A percentile compares a stretch with the other conserved stretches of the same genome.
These are phyloP conservation scores for Cantharis nigra DNA, from an alignment of 2,888 invertebrate species.

Conservation along the genomic window DNA sequence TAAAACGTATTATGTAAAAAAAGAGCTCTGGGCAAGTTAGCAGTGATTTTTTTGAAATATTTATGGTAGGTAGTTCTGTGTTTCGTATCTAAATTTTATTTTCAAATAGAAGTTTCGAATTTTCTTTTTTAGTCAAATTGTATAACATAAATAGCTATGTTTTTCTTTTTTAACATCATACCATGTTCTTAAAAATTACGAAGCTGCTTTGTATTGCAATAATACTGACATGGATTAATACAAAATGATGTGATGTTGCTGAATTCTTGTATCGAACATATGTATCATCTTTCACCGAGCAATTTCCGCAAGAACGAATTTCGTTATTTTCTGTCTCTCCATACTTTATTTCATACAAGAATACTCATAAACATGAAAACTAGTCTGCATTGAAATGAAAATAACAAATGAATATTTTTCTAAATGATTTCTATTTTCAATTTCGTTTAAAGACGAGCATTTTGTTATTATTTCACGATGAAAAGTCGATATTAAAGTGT, in stretches of 20 bases:
- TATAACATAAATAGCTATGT: neutral
- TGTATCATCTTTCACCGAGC: neutral
- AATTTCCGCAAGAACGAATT: neutral
- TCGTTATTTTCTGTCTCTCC: neutral
- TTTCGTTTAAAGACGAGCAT: slow-evolving; percentile 7
- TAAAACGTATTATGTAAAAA: slow-evolving; percentile 29
- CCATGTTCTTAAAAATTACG: neutral
- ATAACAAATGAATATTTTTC: neutral
- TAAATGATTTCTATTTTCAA: slow-evolving; percentile 10
- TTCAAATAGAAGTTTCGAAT: slow-evolving; percentile 3
- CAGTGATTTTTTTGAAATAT: slow-evolving; percentile 24
- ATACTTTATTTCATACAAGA: neutral
- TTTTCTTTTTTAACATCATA: neutral
- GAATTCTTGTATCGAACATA: neutral
- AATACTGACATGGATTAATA: neutral
- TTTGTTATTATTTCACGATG: neutral
- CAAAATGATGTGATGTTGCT: neutral
- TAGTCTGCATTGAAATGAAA: neutral
- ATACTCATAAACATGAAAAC: neutral
- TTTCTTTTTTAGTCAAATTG: neutral
- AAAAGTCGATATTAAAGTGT: slow-evolving; percentile 6
- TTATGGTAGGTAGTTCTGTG: slow-evolving; percentile 11
- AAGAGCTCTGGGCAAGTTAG: slow-evolving; percentile 18
- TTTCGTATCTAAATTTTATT: slow-evolving; percentile 13
- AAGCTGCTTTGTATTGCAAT: neutral